Conservation (phyloP, 2,113 vertebrate species). For the Strigops habroptila region DNA sequence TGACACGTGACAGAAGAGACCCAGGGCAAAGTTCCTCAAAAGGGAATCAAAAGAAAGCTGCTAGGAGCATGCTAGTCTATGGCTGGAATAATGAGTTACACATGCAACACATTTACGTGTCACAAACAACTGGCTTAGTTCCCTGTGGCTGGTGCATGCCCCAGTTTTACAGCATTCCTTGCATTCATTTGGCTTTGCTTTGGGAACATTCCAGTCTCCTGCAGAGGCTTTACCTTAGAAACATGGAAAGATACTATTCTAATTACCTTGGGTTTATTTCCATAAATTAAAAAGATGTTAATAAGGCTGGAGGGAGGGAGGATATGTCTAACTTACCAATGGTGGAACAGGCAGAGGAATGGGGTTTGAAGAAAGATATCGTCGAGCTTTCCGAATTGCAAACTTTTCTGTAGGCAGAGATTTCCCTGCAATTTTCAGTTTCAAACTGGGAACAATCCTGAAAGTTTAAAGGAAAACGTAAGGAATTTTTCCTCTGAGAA, state of each 20-base stretch:
- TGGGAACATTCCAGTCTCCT: conserved; percentile 63
- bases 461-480: not conserved
- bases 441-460: conserved; percentile 89
- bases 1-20: not conserved
- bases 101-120: conserved; percentile 42
- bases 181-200: conserved; percentile 52
- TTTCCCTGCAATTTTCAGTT: conserved; percentile 98
- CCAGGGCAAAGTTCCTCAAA: conserved; percentile 24
- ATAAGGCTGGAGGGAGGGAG: not conserved
- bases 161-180: conserved; percentile 59
- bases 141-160: conserved; percentile 56
- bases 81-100: conserved; percentile 45
- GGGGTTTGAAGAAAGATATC: conserved; percentile 85
- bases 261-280: not conserved
- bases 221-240: conserved; percentile 61
- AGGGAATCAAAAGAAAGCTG: conserved; percentile 37
- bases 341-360: conserved; percentile 85
- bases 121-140: conserved; percentile 53
- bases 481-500: not conserved
- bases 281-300: not conserved
- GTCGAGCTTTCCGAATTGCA: conserved; percentile 92
- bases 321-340: conserved; percentile 81
- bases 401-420: conserved; percentile 98
- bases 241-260: conserved; percentile 2
- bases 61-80: not conserved